Conservation (phyloP, 1,140 invertebrate genomes). For the Mycetomoellerius zeteki region DNA sequence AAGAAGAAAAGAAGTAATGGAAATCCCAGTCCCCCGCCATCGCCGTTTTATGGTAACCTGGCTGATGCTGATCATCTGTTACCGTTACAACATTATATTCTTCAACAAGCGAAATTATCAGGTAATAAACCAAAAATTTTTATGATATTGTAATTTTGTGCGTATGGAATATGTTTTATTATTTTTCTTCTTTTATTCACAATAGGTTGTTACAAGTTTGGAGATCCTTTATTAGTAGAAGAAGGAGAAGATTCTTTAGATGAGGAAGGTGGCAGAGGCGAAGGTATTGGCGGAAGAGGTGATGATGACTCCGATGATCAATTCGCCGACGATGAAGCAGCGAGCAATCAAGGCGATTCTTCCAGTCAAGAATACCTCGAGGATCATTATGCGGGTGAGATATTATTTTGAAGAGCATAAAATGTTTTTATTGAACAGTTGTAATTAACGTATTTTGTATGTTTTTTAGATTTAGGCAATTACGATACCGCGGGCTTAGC, state of each 20-base stretch:
- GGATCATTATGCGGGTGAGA: constrained; percentile 86
- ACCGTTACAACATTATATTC: constrained; percentile 95
- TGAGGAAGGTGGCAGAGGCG: constrained; percentile 86
- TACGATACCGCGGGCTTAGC: constrained; percentile 85
- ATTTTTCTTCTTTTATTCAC: background rate
- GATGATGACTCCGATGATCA: constrained; percentile 89
- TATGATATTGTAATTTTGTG: background rate
- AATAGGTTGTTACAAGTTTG: constrained; percentile 89
- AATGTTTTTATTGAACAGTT: constrained; percentile 16
- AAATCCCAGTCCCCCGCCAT: constrained; percentile 85
- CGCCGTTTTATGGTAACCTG: constrained; percentile 84
- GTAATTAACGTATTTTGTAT: constrained; percentile 21
- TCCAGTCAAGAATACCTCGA: constrained; percentile 88
- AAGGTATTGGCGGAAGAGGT: constrained; percentile 80
- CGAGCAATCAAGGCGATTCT: constrained; percentile 88
- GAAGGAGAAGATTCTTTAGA: constrained; percentile 90
- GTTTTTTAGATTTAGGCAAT: constrained; percentile 82
- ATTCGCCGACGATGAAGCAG: constrained; percentile 90
- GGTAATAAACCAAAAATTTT: constrained; percentile 82
- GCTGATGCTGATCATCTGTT: constrained; percentile 89
- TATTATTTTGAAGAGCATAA: background rate
- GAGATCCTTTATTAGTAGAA: constrained; percentile 88
- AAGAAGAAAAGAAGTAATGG: constrained; percentile 85
- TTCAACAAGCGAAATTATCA: constrained; percentile 93
- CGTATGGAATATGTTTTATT: background rate